Evolutionary conservation across 2,797 vertebrate genomes (phyloP), one percentile per base, ranked within the genome.

Genomic region (Rhinoraja longicauda): DNA sequence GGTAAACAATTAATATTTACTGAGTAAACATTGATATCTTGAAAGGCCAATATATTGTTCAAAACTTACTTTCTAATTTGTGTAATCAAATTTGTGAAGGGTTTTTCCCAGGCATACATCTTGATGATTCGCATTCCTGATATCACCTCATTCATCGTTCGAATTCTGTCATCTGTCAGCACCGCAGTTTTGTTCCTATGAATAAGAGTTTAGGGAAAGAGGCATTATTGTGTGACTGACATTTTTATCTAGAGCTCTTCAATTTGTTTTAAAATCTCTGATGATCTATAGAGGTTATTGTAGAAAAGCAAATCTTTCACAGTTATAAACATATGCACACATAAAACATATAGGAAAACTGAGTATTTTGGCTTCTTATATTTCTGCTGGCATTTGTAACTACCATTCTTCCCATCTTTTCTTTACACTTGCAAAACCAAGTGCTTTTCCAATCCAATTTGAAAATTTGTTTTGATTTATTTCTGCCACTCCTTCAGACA

Each of bases 61-160:
- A 70, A 53, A 8, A 93, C 95, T 94, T 96, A 98, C 98, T 97
- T 98, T 96, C 99, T 97, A 95, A 98, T 95, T 90, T 95, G 95
- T 94, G 96, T 95, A 93, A 99, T 97, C 93, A 99, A 96, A 0
- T 96, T 95, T 0, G 97, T 96, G 93, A 99, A 99, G 8, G 98
- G 96, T 93, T 97, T 98, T 93, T 99, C 99, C 99, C 98, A 99
- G 0, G 97, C 98, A 2, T 98, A 99, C 99, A 99, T 99, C 95
- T 99, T 99, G 94, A 99, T 99, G 93, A 99, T 98, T 93, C 98
- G 97, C 94, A 99, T 99, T 21, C 98, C 98, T 0, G 97, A 96
- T 94, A 99, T 97, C 13, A 99, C 98, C 95, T 99, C 99, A 94
- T 97, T 99, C 98, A 99, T 99, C 17, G 96, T 99, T 93, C 98